Evolutionary conservation across 2,888 invertebrate genomes (phyloP).

Genomic region (Neelides folsomi): DNA sequence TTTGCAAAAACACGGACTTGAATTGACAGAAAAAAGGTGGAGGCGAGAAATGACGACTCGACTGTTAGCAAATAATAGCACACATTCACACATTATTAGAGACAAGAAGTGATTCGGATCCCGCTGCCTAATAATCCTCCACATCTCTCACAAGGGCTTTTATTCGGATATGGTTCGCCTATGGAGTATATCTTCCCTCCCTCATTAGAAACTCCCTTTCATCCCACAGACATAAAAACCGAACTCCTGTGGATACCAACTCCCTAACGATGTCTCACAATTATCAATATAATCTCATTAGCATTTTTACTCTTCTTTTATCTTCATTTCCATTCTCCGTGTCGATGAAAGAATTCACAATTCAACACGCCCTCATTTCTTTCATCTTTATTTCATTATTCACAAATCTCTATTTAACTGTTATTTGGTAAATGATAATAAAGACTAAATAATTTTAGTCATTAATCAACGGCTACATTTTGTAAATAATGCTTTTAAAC

Average conservation of each 20-base stretch:
- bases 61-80: conserved; percentile 23
- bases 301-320: not conserved
- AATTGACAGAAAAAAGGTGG: conserved; percentile 16
- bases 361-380: no score
- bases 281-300: not conserved
- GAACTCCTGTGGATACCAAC: not conserved
- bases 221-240: not conserved
- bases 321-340: not conserved
- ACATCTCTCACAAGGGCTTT: not conserved
- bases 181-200: no score
- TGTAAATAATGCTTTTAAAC: no score
- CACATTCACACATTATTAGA: conserved; percentile 10
- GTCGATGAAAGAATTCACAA: no score
- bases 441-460: no score
- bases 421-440: no score
- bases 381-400: no score
- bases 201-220: no score
- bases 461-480: no score
- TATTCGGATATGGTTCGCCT: no score
- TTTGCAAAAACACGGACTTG: conserved; percentile 30
- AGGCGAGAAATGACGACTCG: conserved; percentile 9
- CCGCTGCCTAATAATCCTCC: not conserved
- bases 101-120: conserved; percentile 7
- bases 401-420: no score
- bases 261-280: conserved; percentile 4